Evolutionary conservation across 2,113 vertebrate species (phyloP).

Genomic region (Parus major): DNA sequence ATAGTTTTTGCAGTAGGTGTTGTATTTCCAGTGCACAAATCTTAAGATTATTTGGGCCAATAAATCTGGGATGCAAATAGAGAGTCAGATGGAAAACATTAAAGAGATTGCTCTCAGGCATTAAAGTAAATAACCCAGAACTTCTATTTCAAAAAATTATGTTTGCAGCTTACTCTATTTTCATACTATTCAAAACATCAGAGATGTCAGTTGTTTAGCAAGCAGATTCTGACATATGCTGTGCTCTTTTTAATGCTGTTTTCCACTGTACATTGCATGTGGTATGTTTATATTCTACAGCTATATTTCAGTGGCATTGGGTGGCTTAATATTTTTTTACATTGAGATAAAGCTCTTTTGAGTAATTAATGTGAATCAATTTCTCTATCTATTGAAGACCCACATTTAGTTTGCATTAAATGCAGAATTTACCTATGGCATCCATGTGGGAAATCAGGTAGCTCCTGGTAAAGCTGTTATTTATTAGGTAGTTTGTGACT

Average conservation of each 20-base stretch:
- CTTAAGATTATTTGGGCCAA: neutral
- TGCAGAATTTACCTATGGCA: neutral
- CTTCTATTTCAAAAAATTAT: neutral
- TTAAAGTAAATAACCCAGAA: neutral
- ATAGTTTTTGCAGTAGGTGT: neutral
- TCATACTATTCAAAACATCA: neutral
- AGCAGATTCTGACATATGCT: neutral
- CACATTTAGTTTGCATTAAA: neutral
- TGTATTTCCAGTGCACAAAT: neutral
- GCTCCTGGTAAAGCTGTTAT: neutral
- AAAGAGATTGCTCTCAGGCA: neutral
- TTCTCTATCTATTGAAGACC: neutral
- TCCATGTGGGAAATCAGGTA: neutral
- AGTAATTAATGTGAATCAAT: neutral
- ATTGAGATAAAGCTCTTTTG: neutral
- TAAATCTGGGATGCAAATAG: neutral
- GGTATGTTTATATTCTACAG: neutral
- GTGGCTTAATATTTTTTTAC: neutral
- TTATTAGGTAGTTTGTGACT: neutral
- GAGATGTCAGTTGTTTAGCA: neutral
- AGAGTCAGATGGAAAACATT: conserved; percentile 15
- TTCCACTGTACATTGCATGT: neutral
- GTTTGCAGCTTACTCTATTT: neutral
- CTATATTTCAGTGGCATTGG: neutral
- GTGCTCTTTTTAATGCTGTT: neutral